Evolutionary conservation across 2,113 vertebrate species (phyloP), one percentile per base, ranked within the genome.

Genomic region (Perca flavescens): DNA sequence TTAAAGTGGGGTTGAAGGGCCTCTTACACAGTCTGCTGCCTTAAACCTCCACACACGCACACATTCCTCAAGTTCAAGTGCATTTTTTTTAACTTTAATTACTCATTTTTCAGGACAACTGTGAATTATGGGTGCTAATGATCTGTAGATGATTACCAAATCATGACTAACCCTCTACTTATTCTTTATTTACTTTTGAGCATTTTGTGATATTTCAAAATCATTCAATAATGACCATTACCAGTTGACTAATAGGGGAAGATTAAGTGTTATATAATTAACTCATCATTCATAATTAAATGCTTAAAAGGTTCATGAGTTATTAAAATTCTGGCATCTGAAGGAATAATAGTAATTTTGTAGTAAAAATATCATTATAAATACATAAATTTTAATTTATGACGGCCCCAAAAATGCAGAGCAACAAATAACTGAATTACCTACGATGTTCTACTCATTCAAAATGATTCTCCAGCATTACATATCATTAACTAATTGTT

Each of bases 141-240:
- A 88, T 88, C 74, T 86, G 84, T 70, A 77, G 77, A 86, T 82
- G 61, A 86, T 89, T 82, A 85, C 31, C 28, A 74, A 80, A 40
- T 83, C 49, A 77, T 46, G 61, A 79, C 31, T 85, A 82, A 78
- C 36, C 12, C 36, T 57, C 19, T 46, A 40, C 64, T 80, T 54
- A 71, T 76, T 83, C 28, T 36, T 56, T 80, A 43, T 87, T 85
- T 77, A 66, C 21, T 50, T 75, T 43, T 71, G 19, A 49, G 64
- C 43, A 46, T 25, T 76, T 72, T 53, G 21, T 50, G 28, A 28
- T 77, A 5, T 34, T 31, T 57, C 19, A 34, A 67, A 79, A 80
- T 60, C n/a, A 11, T 56, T 80, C 4, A 75, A 6, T 58, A 61
- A 70, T 46, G 13, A 77, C 64, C 56, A 86, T 77, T 80, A 67